Base-by-base conservation (phyloP, 1,140 invertebrate genomes). In the Cydia fagiglandana region DNA sequence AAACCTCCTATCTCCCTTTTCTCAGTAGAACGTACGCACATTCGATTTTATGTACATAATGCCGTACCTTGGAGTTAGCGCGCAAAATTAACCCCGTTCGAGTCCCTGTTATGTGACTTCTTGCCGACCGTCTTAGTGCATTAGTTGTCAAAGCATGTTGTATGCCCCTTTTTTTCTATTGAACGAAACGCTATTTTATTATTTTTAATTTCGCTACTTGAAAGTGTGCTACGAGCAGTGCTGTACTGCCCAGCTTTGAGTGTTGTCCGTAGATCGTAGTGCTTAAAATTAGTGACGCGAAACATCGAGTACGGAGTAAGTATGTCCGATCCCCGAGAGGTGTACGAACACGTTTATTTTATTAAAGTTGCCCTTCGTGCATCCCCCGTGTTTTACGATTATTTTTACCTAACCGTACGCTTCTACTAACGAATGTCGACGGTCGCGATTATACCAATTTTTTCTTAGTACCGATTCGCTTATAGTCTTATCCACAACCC, bases 401-500 rank as follows among this genome's bases (percentile, higher is more conserved):
- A 78, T 86, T 83, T 82, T 82, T 83, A 85, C 78, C 85, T 92
- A 90, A 90, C 90, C 90, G 88, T 92, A 88, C 87, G 89, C 90
- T 92, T 91, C 84, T 89, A 89, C 88, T 90, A 91, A 91, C 83
- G 86, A 82, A 74, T 75, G 86, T 83, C 83, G 84, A 88, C 84
- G 82, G 77, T 83, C 86, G 84, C 84, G 83, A 82, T 75, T 77
- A 68, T 82, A 79, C 77, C 81, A 77, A 77, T 83, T 77, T 75
- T 79, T 76, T 78, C 70, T 41, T 75, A 47, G 78, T 79, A 70
- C 73, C 70, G 70, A 76, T 77, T 83, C 83, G 87, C 83, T 90
- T 81, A 76, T 87, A 88, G 89, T 92, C 86, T n/a, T 87, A 88
- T 92, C 89, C 91, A 92, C 91, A 92, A 91, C 91, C 91, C 91